Evolutionary conservation across 2,888 invertebrate species (phyloP), one percentile per base, ranked within the genome.

Genomic region (Spialia ferax): DNA sequence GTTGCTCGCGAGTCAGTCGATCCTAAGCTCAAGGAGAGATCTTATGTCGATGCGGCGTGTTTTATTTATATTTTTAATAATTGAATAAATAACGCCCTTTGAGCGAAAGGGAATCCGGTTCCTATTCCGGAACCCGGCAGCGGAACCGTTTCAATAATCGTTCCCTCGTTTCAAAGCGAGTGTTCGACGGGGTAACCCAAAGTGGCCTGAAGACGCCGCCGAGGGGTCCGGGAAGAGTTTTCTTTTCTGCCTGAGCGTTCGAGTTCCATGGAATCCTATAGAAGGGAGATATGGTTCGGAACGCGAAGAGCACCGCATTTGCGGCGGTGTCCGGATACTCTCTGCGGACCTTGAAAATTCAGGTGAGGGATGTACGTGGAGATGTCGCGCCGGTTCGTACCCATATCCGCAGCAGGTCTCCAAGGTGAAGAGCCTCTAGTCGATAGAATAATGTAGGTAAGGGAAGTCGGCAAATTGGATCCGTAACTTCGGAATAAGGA

Each of bases 381-480:
- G 77, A 79, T 79, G 78, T 86, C 83, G 79, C 82, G 82, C 82
- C 79, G 84, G 79, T 78, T 94, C 95, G 95, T 95, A 95, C 95
- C 95, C 94, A 95, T 95, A 95, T 95, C 95, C 95, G 95, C 95
- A 96, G 94, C 95, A 95, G 96, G 95, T 96, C 95, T 96, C 95
- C 95, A 95, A 95, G 95, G 95, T 95, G 91, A 95, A 93, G 91
- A 95, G 94, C 95, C 95, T 95, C 94, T 95, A 94, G 95, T 95
- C 94, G 93, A 94, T 81, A 82, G 81, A 95, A 91, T 94, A 95
- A 95, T 95, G 95, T 95, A 95, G 95, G 93, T 94, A 95, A 95
- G 95, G 94, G 94, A 95, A 95, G 95, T 95, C 94, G 95, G 94
- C 95, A 96, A 95, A 94, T 92, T 94, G 88, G 95, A 95, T 94